phyloP scores from a whole-genome alignment of 2,797 vertebrate species.

The Nyctalus aviator region DNA sequence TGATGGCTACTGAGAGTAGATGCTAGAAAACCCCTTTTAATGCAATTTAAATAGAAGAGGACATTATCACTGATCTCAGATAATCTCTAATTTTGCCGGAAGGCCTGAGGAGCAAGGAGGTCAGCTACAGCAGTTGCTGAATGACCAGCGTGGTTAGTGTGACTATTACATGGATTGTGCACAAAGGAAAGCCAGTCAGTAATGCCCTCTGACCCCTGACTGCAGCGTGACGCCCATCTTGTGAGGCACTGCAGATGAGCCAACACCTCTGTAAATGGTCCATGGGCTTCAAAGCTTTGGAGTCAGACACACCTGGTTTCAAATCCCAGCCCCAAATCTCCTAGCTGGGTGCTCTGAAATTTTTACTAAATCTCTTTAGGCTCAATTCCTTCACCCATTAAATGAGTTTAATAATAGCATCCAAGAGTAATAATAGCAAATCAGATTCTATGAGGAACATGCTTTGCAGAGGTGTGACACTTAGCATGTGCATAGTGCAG shows the following conservation, averaged over 20 bases:
- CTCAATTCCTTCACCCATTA: constrained; percentile 28
- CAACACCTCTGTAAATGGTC: neutral
- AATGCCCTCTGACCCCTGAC: neutral
- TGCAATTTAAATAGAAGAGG: neutral
- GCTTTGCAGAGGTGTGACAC: neutral
- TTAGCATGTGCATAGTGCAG: neutral
- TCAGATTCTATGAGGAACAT: neutral
- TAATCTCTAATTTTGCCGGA: neutral
- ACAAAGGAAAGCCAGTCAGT: neutral
- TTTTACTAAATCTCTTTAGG: neutral
- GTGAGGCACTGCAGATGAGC: neutral
- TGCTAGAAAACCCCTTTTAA: constrained; percentile 47
- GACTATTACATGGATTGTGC: neutral
- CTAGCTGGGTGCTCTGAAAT: neutral
- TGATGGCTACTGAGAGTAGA: neutral
- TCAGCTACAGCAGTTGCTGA: neutral
- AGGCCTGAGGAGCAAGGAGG: neutral
- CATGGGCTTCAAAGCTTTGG: neutral
- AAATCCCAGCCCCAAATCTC: neutral
- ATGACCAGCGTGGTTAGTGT: neutral
- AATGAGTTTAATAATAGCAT: neutral
- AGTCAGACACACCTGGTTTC: neutral
- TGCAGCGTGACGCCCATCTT: neutral
- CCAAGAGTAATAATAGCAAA: neutral
- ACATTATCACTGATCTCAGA: neutral